phyloP scores from a whole-genome alignment of 2,888 invertebrate genomes.

The Rutpela maculata region DNA sequence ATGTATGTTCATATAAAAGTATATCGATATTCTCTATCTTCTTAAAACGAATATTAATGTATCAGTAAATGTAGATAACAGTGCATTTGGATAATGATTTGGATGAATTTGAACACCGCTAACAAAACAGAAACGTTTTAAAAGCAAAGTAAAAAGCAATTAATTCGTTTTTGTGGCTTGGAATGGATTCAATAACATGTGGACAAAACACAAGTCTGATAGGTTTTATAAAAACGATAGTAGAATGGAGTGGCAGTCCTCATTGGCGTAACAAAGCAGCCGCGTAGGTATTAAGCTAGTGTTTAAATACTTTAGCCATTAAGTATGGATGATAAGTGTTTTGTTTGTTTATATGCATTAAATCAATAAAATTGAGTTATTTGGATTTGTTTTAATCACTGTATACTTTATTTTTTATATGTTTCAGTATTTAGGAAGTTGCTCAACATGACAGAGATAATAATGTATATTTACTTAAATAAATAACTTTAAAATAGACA shows the following conservation, averaged over 20 bases:
- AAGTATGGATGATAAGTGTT: too few species aligned
- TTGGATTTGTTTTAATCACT: too few species aligned
- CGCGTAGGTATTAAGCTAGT: neutral
- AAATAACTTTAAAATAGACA: too few species aligned
- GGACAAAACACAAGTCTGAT: constrained; percentile 63
- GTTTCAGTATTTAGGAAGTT: too few species aligned
- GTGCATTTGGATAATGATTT: constrained; percentile 39
- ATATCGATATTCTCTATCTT: neutral
- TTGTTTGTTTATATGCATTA: too few species aligned
- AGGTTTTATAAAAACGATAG: constrained; percentile 54
- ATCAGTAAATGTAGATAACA: constrained; percentile 25
- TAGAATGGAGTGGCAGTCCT: constrained; percentile 5
- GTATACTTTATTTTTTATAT: too few species aligned
- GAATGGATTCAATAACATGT: constrained; percentile 71
- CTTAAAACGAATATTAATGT: neutral
- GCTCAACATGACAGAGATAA: too few species aligned
- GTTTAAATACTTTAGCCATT: neutral
- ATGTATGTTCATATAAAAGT: neutral
- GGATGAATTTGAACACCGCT: constrained; percentile 42
- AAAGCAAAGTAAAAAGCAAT: constrained; percentile 68
- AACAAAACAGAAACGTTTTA: constrained; percentile 51
- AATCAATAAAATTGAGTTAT: too few species aligned
- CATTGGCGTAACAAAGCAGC: neutral
- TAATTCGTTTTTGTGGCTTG: constrained; percentile 70
- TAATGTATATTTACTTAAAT: too few species aligned